phyloP scores from a whole-genome alignment of 2,113 vertebrate species.

The Amphiprion ocellaris region DNA sequence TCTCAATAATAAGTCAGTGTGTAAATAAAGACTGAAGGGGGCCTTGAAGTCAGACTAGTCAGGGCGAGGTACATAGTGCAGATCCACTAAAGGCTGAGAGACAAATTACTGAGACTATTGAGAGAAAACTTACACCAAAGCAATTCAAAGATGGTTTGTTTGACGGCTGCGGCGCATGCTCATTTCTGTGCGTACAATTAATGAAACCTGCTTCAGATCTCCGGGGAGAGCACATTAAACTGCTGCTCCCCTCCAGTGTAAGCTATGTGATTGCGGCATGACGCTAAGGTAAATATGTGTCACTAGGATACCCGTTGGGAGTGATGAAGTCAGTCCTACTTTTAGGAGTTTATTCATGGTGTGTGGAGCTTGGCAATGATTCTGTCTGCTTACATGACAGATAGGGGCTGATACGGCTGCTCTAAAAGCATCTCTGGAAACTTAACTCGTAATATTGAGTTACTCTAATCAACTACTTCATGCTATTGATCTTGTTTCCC shows the following conservation, averaged over 20 bases:
- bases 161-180: constrained; percentile 12
- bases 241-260: constrained; percentile 20
- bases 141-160: constrained; percentile 37
- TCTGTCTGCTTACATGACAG: constrained; percentile 42
- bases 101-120: constrained; percentile 57
- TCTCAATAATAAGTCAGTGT: constrained; percentile 72
- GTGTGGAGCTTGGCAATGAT: constrained; percentile 27
- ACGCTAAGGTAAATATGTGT: constrained; percentile 62
- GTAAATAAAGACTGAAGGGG: constrained; percentile 75
- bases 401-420: constrained; percentile 46
- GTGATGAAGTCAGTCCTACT: constrained; percentile 47
- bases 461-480: constrained; percentile 77
- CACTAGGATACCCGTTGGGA: constrained; percentile 36
- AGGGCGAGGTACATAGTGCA: constrained; percentile 29
- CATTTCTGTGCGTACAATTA: constrained; percentile 45
- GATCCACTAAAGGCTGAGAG: constrained; percentile 52
- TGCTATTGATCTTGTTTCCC: constrained; percentile 77
- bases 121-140: constrained; percentile 51
- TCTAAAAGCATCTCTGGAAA: constrained; percentile 75
- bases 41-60: constrained; percentile 57
- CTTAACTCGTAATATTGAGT: constrained; percentile 76
- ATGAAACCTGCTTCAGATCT: constrained; percentile 42
- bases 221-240: constrained; percentile 29
- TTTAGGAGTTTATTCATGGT: constrained; percentile 48
- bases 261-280: constrained; percentile 43